Conservation (phyloP, 2,113 vertebrate species). For the Carettochelys insculpta region DNA sequence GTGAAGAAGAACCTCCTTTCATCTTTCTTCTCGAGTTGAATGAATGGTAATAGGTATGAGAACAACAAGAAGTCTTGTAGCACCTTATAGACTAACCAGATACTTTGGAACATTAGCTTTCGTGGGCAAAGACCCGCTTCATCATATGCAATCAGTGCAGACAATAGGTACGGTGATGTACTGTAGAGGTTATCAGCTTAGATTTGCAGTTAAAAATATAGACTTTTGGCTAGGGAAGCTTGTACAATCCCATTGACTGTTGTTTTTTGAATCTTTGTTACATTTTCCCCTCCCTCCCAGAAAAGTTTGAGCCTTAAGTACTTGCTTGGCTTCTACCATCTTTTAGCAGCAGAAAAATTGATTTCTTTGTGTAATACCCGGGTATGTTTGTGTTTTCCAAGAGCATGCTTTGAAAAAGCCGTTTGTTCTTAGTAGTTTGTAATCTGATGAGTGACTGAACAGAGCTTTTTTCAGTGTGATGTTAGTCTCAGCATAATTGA, state of each 20-base stretch:
- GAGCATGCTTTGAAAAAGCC: not conserved
- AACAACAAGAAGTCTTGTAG: no score
- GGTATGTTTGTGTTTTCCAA: not conserved
- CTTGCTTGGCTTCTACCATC: not conserved
- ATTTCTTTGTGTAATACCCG: constrained; percentile 49
- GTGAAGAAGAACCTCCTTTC: constrained; percentile 43
- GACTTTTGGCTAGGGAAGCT: not conserved
- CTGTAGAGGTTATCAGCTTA: not conserved
- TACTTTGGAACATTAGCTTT: no score
- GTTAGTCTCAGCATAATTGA: not conserved
- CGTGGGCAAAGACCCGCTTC: no score
- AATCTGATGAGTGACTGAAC: constrained; percentile 37
- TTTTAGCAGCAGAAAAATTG: constrained; percentile 15
- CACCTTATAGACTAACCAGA: no score
- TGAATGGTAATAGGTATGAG: constrained; percentile 52
- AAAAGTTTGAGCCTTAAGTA: not conserved
- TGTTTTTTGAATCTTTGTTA: accelerated
- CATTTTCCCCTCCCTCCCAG: not conserved
- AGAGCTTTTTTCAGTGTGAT: constrained; percentile 47
- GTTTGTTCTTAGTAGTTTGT: constrained; percentile 46
- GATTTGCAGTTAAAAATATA: not conserved
- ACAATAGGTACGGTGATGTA: no score
- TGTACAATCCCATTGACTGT: constrained; percentile 15
- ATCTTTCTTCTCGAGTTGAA: constrained; percentile 4
- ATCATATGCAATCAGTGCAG: no score